Base-by-base conservation (phyloP, 2,888 invertebrate genomes). In the Luperina testacea region DNA sequence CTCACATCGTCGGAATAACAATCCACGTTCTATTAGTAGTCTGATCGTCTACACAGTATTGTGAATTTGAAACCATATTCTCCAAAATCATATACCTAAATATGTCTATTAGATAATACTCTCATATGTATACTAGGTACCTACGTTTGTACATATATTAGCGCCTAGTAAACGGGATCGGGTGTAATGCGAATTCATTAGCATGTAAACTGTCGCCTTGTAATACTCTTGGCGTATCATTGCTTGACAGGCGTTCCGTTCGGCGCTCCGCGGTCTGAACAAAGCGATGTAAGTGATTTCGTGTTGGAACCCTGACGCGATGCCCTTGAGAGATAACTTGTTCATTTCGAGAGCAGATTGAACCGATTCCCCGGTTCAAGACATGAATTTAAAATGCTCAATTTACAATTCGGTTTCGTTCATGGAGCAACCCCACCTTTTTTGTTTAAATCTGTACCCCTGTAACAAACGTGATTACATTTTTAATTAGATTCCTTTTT, bases 271-370 rank as follows among this genome's bases (percentile, higher is more conserved):
- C 84, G 86, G 84, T 84, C 73, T 86, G 87, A 88, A 89, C 88
- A 88, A 90, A 89, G 85, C 88, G 75, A 84, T 83, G 87, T 92
- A 92, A 92, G 91, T 92, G 92, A 93, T 93, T 93, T 91, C 90
- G 90, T 92, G 92, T 90, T 90, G 83, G 87, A 88, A 86, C 90
- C 88, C 87, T 87, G 89, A 90, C 89, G 87, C 82, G 90, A 91
- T 92, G 88, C 89, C 92, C 92, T 91, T 91, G 91, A 86, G 90
- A 93, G 92, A 91, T 92, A 93, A 91, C 91, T 91, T 88, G 90
- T 91, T 91, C 91, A 90, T 92, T 92, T 90, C 89, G 87, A 87
- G 88, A 90, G 90, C 91, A 90, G 91, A 92, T 92, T 92, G 90
- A 90, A 92, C 87, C 89, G 85, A 90, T 91, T 90, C 85, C 86